Percentiles rank a stretch among this genome's conserved stretches.
Evolutionary conservation across 2,888 invertebrate genomes (phyloP).

Genomic region (Teleogryllus oceanicus): DNA sequence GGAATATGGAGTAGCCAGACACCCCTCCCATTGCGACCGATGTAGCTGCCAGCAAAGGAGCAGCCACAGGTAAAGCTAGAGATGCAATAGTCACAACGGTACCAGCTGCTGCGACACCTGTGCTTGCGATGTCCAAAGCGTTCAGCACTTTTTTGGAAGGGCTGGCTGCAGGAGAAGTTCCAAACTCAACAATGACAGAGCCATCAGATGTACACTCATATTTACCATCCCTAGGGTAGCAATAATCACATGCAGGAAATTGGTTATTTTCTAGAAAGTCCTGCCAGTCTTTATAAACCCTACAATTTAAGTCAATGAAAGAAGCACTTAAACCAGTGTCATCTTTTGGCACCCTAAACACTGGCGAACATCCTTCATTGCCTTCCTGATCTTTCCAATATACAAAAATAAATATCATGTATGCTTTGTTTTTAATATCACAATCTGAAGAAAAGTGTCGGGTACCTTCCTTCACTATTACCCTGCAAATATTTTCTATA

Average conservation of each 20-base stretch:
- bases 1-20: conserved; percentile 27
- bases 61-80: conserved; percentile 24
- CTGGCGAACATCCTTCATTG: too few species aligned
- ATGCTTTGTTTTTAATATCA: too few species aligned
- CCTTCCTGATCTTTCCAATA: too few species aligned
- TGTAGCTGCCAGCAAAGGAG: conserved; percentile 26
- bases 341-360: too few species aligned
- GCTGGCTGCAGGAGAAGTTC: conserved; percentile 22
- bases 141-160: not conserved
- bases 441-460: too few species aligned
- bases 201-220: conserved; percentile 24
- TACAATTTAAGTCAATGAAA: conserved; percentile 31
- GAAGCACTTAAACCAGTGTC: too few species aligned
- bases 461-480: too few species aligned
- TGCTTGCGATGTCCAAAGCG: conserved; percentile 27
- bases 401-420: too few species aligned
- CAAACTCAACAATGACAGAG: conserved; percentile 27
- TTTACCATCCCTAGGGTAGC: conserved; percentile 31
- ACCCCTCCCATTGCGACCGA: conserved; percentile 20
- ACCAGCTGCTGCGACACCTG: conserved; percentile 23
- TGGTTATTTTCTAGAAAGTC: conserved; percentile 29
- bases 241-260: conserved; percentile 29
- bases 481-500: too few species aligned
- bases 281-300: conserved; percentile 32
- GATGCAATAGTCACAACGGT: conserved; percentile 10